These are phyloP conservation scores for Zele albiditarsus DNA, from an alignment of 2,888 invertebrate genomes.

Conservation along the genomic window DNA sequence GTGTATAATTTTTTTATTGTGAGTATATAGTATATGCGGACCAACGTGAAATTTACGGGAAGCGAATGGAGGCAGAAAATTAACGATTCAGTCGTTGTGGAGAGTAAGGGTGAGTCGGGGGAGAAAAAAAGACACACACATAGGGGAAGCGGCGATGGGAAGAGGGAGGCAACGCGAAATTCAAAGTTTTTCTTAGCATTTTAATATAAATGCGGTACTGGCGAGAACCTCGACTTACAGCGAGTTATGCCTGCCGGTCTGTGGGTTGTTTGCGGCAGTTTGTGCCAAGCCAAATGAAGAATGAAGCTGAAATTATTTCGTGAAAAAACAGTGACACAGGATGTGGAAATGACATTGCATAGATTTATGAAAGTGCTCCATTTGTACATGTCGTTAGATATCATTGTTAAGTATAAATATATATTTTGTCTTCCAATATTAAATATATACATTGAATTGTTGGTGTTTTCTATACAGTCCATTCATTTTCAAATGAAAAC, in stretches of 20 bases:
- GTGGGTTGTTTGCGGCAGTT: conserved; percentile 73
- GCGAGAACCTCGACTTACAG: conserved; percentile 59
- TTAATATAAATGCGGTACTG: conserved; percentile 72
- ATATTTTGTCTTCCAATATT: too few species aligned
- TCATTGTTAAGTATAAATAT: background rate
- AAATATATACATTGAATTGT: too few species aligned
- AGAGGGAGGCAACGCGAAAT: conserved; percentile 53
- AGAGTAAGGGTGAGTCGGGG: conserved; percentile 46
- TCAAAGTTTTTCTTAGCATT: conserved; percentile 72
- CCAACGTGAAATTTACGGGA: conserved; percentile 68
- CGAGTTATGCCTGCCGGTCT: conserved; percentile 54
- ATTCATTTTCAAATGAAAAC: too few species aligned
- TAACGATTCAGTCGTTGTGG: conserved; percentile 67
- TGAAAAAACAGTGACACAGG: conserved; percentile 72
- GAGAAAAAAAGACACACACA: conserved; percentile 33
- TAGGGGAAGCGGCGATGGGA: conserved; percentile 38
- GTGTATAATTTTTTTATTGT: conserved; percentile 69
- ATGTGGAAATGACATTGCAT: conserved; percentile 72
- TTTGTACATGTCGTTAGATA: background rate
- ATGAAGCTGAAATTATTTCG: conserved; percentile 73
- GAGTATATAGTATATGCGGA: conserved; percentile 35
- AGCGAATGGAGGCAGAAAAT: conserved; percentile 73
- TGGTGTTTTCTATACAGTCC: too few species aligned
- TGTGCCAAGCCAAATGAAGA: conserved; percentile 73
- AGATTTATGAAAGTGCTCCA: conserved; percentile 65